Base-by-base conservation (phyloP, 2,113 vertebrate genomes). In the Mustela lutreola region DNA sequence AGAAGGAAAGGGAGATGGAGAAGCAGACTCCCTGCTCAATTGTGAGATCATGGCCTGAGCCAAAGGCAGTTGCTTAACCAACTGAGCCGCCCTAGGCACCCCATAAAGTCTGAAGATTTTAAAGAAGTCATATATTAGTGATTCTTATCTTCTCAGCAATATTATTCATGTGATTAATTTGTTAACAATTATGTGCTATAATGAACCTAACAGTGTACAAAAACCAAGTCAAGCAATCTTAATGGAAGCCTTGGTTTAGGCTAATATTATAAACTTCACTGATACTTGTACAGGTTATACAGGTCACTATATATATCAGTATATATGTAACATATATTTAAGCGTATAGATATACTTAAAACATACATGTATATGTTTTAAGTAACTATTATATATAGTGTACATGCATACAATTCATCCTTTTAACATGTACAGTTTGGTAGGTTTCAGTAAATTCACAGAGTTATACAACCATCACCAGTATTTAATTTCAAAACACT, bases 401-500 rank as follows among this genome's bases (percentile, higher is more conserved):
- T 14, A 45, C 14, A 58, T 26, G 18, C 18, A 81, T 80, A 88
- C 63, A 93, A 65, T 78, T 45, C 6, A 53, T 60, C 42, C 33
- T 91, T 84, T 96, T 78, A 73, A 58, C 39, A 81, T 11, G 14
- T 24, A 73, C 12, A 78, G 39, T 62, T 83, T 5, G 42, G 78
- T 79, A 39, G 7, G 73, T 92, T 95, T 93, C 90, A 60, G 33
- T 50, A 42, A 21, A 82, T 88, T 95, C 31, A 83, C 45, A 58
- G 73, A 81, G 18, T 83, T 86, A 4, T 31, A 67, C 7, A 6
- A 31, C 10, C 11, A 83, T 60, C 22, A 82, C 21, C 14, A 87
- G 19, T 88, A 48, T 76, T 92, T 88, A 80, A 87, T 70, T 93
- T 95, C 28, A 76, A 56, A 91, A 83, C 5, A 75, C 63, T 75